Evolutionary conservation across 2,113 vertebrate genomes (phyloP).

Genomic region (Rattus norvegicus): DNA sequence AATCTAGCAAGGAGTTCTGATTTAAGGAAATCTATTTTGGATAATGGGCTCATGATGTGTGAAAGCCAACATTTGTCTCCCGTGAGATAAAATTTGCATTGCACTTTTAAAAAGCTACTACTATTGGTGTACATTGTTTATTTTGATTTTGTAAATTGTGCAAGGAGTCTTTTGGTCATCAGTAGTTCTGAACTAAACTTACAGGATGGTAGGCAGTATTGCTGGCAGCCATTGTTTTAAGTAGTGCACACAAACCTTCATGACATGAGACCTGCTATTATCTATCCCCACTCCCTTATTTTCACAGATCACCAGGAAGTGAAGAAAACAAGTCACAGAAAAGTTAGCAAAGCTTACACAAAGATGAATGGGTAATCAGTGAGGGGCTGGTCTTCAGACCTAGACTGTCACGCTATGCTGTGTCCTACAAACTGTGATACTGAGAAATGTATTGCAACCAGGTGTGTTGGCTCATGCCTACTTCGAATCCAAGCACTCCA

Average conservation of each 20-base stretch:
- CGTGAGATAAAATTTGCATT: neutral
- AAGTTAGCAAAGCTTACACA: neutral
- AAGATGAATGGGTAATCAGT: neutral
- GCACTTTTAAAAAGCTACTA: neutral
- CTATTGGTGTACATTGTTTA: constrained; percentile 1
- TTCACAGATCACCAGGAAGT: neutral
- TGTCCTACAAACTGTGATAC: neutral
- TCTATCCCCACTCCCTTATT: neutral
- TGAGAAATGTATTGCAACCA: neutral
- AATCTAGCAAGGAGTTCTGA: neutral
- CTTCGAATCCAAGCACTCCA: neutral
- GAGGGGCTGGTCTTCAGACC: neutral
- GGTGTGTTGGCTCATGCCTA: neutral
- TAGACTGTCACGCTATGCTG: neutral
- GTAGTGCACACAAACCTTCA: neutral
- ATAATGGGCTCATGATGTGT: neutral
- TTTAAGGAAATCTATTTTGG: neutral
- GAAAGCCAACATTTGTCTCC: constrained; percentile 41
- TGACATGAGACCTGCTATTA: neutral
- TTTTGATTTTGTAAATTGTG: constrained; percentile 29
- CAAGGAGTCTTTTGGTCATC: constrained; percentile 19
- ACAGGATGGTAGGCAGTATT: constrained; percentile 40
- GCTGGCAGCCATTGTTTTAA: neutral
- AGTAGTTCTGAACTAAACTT: constrained; percentile 41
- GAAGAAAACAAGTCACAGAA: constrained; percentile 23